These are phyloP conservation scores for Ammodytes marinus DNA, from an alignment of 2,113 vertebrate species.

Conservation along the genomic window DNA sequence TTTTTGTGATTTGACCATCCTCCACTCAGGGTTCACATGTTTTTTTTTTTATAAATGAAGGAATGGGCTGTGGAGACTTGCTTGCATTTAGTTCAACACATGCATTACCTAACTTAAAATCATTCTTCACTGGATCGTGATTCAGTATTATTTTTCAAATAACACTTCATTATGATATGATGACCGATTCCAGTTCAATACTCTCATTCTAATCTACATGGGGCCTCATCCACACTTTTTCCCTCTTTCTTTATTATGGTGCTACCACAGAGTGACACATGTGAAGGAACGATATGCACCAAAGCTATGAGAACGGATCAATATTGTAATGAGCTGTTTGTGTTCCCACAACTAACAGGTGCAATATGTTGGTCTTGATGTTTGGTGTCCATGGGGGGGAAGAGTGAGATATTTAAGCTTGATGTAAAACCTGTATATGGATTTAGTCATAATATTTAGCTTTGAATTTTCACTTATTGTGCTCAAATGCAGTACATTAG, in stretches of 20 bases:
- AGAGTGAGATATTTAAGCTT: background rate
- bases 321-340: conserved; percentile 10
- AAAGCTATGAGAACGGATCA: conserved; percentile 6
- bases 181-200: background rate
- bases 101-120: background rate
- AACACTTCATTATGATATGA: background rate
- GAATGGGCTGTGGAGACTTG: background rate
- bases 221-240: background rate
- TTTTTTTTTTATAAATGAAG: background rate
- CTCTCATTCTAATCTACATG: background rate
- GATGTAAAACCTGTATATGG: background rate
- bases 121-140: background rate
- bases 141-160: background rate
- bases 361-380: background rate
- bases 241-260: background rate
- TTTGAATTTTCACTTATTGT: background rate
- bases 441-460: conserved; percentile 3
- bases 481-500: background rate
- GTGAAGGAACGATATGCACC: background rate
- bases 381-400: background rate
- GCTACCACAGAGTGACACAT: background rate
- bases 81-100: background rate
- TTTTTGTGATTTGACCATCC: conserved; percentile 5
- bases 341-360: conserved; percentile 20
- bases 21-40: background rate